phyloP scores from a whole-genome alignment of 2,113 vertebrate genomes.

The Callocephalon fimbriatum region DNA sequence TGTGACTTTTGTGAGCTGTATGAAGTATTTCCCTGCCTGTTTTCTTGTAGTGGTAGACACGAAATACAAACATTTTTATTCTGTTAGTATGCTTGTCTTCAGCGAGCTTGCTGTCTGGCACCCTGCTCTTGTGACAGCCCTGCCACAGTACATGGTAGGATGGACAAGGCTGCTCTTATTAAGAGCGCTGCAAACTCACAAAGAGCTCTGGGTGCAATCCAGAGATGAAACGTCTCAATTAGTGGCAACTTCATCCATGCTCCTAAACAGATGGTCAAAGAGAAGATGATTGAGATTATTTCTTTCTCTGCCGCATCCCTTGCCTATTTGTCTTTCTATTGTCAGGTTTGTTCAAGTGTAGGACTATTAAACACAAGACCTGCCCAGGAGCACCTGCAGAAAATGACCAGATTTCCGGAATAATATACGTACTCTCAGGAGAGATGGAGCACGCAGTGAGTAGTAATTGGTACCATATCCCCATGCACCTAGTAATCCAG shows the following conservation, averaged over 20 bases:
- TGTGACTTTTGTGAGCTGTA: background rate
- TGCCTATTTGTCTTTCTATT: background rate
- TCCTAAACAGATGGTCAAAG: background rate
- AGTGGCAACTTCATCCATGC: background rate
- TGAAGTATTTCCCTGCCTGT: background rate
- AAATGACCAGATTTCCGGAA: background rate
- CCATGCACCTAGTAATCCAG: background rate
- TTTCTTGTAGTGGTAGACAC: background rate
- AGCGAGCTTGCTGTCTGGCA: background rate
- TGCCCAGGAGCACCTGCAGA: background rate
- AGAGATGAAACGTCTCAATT: background rate
- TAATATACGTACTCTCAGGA: background rate
- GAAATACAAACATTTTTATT: background rate
- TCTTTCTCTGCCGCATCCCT: background rate
- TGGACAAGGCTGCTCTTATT: background rate
- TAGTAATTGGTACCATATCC: conserved; percentile 37
- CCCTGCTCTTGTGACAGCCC: background rate
- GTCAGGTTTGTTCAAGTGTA: background rate
- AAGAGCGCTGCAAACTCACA: background rate
- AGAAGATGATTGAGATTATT: background rate
- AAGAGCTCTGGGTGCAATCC: background rate
- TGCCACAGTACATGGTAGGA: rapidly evolving
- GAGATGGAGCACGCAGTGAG: background rate
- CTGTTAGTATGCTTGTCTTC: background rate
- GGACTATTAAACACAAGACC: background rate